Conservation (phyloP, 2,797 vertebrate genomes). For the Macrochelys suwanniensis region DNA sequence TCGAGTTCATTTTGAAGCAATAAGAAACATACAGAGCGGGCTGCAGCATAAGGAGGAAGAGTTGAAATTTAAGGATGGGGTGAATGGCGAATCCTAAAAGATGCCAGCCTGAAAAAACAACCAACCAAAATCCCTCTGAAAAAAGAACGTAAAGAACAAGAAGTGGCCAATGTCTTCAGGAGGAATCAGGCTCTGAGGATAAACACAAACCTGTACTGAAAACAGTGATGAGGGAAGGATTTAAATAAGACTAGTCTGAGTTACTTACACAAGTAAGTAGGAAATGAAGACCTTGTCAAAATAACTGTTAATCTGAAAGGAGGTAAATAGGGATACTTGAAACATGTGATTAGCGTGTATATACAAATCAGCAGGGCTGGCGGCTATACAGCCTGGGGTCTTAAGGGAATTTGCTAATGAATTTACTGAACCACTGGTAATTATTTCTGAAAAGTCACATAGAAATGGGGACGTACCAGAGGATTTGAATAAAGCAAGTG, state of each 20-base stretch:
- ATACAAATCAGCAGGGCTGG: constrained; percentile 68
- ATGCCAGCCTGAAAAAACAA: background rate
- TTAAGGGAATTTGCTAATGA: constrained; percentile 74
- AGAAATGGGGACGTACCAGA: constrained; percentile 47
- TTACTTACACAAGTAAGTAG: constrained; percentile 55
- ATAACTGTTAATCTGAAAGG: constrained; percentile 77
- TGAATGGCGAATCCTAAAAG: background rate
- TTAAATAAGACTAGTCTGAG: constrained; percentile 71
- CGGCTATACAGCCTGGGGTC: constrained; percentile 62
- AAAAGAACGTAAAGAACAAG: constrained; percentile 35
- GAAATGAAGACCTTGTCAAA: constrained; percentile 78
- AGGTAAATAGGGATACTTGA: constrained; percentile 64
- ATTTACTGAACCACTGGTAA: constrained; percentile 72
- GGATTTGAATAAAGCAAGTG: constrained; percentile 28
- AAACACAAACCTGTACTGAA: constrained; percentile 74
- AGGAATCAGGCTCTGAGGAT: constrained; percentile 64
- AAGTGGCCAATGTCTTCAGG: constrained; percentile 58
- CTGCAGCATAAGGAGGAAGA: background rate
- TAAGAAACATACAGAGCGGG: background rate
- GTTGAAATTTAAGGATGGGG: constrained; percentile 21
- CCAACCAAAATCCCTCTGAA: constrained; percentile 11
- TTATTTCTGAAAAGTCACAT: constrained; percentile 70
- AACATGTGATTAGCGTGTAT: constrained; percentile 68
- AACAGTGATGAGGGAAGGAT: constrained; percentile 53
- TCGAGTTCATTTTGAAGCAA: constrained; percentile 27